Evolutionary conservation across 2,888 invertebrate genomes (phyloP).

Genomic region (Cosmia trapezina): DNA sequence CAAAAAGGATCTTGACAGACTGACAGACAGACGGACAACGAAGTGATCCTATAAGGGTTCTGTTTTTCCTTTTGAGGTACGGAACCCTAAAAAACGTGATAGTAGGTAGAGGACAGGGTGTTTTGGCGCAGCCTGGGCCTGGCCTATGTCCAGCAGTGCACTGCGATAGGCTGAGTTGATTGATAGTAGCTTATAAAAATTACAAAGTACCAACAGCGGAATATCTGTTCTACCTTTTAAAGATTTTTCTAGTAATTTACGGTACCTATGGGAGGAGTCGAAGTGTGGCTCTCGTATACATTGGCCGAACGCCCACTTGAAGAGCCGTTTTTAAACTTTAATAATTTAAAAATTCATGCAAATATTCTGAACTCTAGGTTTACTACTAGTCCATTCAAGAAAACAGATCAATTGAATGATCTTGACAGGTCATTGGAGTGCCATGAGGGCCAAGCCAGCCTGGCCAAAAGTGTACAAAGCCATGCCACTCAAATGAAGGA

Average conservation of each 20-base stretch:
- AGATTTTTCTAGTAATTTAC: background rate
- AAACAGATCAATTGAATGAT: slow-evolving; percentile 8
- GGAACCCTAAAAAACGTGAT: no score
- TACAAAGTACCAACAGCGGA: background rate
- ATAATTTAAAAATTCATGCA: background rate
- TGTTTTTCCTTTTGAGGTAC: no score
- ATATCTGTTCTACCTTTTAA: background rate
- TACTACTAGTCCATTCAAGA: background rate
- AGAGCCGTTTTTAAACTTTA: background rate
- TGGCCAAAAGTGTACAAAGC: slow-evolving; percentile 37
- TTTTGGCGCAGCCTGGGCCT: no score
- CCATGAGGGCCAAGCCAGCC: background rate
- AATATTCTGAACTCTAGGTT: background rate
- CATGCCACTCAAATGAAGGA: slow-evolving; percentile 39
- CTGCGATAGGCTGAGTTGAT: no score
- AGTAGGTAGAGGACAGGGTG: no score
- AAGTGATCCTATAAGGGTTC: no score
- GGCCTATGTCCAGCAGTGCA: no score
- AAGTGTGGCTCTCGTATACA: background rate
- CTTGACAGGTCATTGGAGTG: background rate
- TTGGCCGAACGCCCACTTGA: background rate
- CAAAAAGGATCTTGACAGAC: no score
- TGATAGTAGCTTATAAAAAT: background rate
- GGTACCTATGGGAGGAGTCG: background rate
- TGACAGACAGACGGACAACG: no score